Base-by-base conservation (phyloP, 1,140 invertebrate species). In the Drosophila gunungcola region DNA sequence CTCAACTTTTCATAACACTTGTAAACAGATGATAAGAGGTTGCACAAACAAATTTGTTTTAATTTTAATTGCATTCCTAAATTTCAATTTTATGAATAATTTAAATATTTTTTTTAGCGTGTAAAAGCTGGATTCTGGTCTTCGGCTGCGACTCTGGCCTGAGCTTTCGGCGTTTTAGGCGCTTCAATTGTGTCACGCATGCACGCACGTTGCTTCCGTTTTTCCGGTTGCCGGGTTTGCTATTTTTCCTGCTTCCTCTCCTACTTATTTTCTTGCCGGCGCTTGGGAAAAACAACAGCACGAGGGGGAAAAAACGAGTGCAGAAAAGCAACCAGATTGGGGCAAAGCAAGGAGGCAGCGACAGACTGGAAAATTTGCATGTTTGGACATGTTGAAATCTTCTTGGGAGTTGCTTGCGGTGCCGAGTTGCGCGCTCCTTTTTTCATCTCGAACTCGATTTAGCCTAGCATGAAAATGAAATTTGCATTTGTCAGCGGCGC, bases 361-460 rank as follows among this genome's bases (percentile, higher is more conserved):
- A 89, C 84, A 89, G 84, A 90, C 84, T 89, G 85, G 84, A 89
- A 89, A 89, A 89, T 89, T 89, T 89, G 85, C 85, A 89, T 89
- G 84, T 80, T 88, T 90, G 84, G 85, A 89, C 84, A 89, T 89
- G 84, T 78, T 89, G 76, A 88, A 88, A 88, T 88, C 84, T 88
- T 88, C 73, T 83, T 79, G 72, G 75, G 79, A 88, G 68, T 84
- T 89, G 43, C 72, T 76, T 73, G 65, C 61, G 76, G 58, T 72
- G 52, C 63, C 46, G 53, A 77, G 56, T 63, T 62, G 60, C 70
- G 42, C 36, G 52, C 58, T 27, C 68, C 16, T 53, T 43, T 56
- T 32, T 36, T 25, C 60, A 27, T 27, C 57, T 62, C 67, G 61
- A 42, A 61, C 54, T 68, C 53, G 51, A 54, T 74, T 64, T 75